Evolutionary conservation across 2,113 vertebrate genomes (phyloP).

Genomic region (Tragelaphus buxtoni): DNA sequence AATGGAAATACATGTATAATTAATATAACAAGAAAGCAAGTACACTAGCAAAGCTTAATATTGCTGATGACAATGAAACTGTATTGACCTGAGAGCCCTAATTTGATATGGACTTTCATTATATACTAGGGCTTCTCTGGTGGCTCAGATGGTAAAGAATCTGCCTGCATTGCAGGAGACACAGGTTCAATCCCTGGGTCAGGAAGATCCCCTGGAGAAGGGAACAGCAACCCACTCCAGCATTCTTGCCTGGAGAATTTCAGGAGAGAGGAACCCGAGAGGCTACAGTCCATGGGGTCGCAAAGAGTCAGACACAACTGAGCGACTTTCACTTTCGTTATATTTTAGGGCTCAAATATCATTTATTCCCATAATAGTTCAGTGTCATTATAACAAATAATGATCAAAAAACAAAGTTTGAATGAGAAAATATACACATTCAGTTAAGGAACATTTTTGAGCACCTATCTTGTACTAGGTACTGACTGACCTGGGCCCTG

Average conservation of each 20-base stretch:
- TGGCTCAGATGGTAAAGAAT: not conserved
- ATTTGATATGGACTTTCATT: not conserved
- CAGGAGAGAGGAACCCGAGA: not conserved
- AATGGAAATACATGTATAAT: constrained; percentile 36
- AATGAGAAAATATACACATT: not conserved
- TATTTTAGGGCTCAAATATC: not conserved
- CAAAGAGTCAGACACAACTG: not conserved
- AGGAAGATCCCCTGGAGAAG: rapidly evolving
- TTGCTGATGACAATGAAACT: not conserved
- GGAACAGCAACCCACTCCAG: not conserved
- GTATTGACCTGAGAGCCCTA: not conserved
- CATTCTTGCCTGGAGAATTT: not conserved
- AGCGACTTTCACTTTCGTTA: not conserved
- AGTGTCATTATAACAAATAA: not conserved
- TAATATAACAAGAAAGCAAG: not conserved
- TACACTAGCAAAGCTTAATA: not conserved
- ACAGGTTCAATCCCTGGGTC: not conserved
- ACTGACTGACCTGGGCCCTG: not conserved
- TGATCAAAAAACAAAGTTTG: not conserved
- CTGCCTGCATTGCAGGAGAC: not conserved
- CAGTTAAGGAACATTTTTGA: not conserved
- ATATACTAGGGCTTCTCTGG: not conserved
- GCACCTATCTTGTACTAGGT: not conserved
- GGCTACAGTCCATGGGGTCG: not conserved
- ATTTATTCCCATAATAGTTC: not conserved